Conservation (phyloP, 2,888 invertebrate species). For the Cryptocephalus moraei region DNA sequence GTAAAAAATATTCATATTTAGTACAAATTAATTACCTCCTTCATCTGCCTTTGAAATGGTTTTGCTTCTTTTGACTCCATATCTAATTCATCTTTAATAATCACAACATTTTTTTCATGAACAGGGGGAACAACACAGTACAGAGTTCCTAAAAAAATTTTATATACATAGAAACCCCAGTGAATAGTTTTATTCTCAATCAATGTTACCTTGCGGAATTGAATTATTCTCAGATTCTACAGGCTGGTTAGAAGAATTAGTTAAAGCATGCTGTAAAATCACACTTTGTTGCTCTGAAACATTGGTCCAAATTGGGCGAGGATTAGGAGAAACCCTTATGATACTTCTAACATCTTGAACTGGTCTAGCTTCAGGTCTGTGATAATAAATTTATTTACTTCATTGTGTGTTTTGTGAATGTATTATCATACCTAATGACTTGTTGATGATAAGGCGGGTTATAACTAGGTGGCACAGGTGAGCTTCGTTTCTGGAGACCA, state of each 20-base stretch:
- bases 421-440: slow-evolving; percentile 31
- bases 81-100: slow-evolving; percentile 52
- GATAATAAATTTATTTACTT: too few relatives aligned
- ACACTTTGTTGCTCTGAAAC: slow-evolving; percentile 37
- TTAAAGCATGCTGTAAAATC: slow-evolving; percentile 33
- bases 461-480: slow-evolving; percentile 35
- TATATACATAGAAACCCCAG: neutral
- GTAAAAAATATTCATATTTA: slow-evolving; percentile 1
- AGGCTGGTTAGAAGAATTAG: slow-evolving; percentile 23
- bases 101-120: slow-evolving; percentile 53
- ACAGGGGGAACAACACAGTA: slow-evolving; percentile 36
- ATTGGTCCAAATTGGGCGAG: slow-evolving; percentile 34
- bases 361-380: slow-evolving; percentile 64
- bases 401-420: neutral
- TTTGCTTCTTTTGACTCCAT: slow-evolving; percentile 30
- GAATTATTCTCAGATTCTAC: slow-evolving; percentile 22
- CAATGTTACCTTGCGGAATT: slow-evolving; percentile 14
- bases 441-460: slow-evolving; percentile 34
- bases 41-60: slow-evolving; percentile 30
- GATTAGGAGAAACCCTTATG: slow-evolving; percentile 72
- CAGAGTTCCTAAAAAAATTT: slow-evolving; percentile 23
- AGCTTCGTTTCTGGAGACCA: slow-evolving; percentile 39
- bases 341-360: slow-evolving; percentile 62
- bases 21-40: neutral
- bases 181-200: neutral